Evolutionary conservation across 2,797 vertebrate species (phyloP), one percentile per base, ranked within the genome.

Genomic region (Hemibagrus guttatus): DNA sequence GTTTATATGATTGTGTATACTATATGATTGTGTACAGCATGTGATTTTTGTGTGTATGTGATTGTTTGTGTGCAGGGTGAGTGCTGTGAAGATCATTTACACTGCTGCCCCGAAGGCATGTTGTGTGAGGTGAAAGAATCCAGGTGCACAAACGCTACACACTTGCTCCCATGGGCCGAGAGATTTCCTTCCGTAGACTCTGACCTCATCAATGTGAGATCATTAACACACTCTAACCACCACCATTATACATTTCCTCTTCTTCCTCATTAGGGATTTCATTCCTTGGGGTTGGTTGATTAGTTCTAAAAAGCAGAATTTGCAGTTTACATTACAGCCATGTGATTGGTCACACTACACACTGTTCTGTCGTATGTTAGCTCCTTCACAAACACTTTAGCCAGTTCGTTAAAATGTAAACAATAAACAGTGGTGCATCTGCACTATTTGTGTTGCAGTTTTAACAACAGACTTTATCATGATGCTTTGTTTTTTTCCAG

Each of bases 1-100:
- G 46, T 75, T 26, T 52, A 5, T 78, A 17, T 78, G 52, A 31
- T 9, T 54, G 17, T 78, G 75, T 58, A 16, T 26, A n/a, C 5
- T 28, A 8, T 54, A 2, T 78, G 56, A 52, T 14, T 46, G 56
- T 35, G n/a, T 56, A n/a, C 31, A n/a, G 6, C 4, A 39, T 39
- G 35, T 39, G 35, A 46, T 6, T 46, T 14, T 31, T 56, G n/a
- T 83, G 52, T 39, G 52, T 83, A 8, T 83, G 9, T 56, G 21
- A 14, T 4, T 85, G n/a, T 81, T 11, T 86, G 58, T 85, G 21
- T 85, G 28, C 64, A 98, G 97, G 97, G 96, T 0, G 95, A 94
- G 1, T 98, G 97, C 94, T 98, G 98, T 11, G 91, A 90, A 0
- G 97, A 98, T 91, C 95, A 96, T 80, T 68, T 93, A 5, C 97